Base-by-base conservation (phyloP, 2,113 vertebrate species). In the Lampris incognitus region DNA sequence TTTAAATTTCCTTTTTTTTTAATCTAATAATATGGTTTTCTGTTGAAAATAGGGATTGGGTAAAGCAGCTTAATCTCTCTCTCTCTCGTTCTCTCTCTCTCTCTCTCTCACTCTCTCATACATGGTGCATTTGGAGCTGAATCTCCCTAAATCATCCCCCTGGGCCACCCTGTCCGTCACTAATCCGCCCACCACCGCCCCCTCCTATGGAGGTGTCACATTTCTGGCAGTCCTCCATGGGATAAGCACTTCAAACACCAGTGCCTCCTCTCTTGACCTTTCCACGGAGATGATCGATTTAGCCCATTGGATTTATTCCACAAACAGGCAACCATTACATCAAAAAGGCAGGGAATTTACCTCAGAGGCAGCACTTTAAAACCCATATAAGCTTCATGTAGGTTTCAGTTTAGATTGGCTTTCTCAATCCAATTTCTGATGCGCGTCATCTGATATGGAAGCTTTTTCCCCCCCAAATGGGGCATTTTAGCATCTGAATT, bases 181-280 rank as follows among this genome's bases (percentile, higher is more conserved):
- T 92, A 94, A 94, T 93, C 92, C 90, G 78, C 84, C 69, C 60
- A 55, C 90, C 74, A 57, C 86, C 85, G 44, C 88, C 88, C 78
- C 81, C 85, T 89, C 72, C 84, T 88, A 89, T 86, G 78, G 82
- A 87, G 86, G 91, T 92, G 88, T 93, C 92, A 87, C 88, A 91
- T 93, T 93, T 92, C 92, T 90, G 87, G 88, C 85, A 70, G 89
- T 87, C 72, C 85, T 90, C 84, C 82, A 75, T 4, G 54, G 90
- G 87, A 91, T 92, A 91, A 93, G 91, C 87, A 89, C 90, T 92
- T 92, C 88, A 91, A 91, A 92, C 91, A 86, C 76, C 85, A 87
- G 46, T 78, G 87, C 87, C 79, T 90, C 89, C 90, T 84, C 83
- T 82, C 87, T 85, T 91, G 91, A 92, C 89, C 92, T 92, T 89